These are phyloP conservation scores for Ardeotis arabs DNA, from an alignment of 2,113 vertebrate genomes.

Conservation along the genomic window DNA sequence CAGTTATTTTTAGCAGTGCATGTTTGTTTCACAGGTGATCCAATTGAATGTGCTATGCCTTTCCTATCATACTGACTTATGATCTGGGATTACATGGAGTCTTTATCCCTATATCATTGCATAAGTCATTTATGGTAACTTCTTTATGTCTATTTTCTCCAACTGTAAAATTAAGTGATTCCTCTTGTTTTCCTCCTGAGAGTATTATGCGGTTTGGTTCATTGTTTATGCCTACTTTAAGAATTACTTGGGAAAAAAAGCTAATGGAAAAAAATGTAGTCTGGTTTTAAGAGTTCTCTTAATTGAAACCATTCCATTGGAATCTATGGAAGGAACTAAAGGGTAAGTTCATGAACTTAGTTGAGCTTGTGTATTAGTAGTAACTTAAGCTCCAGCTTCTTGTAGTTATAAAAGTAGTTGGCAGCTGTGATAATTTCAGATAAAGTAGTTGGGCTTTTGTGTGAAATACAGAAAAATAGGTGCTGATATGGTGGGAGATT, in stretches of 20 bases:
- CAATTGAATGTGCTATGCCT: background rate
- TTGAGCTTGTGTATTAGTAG: conserved; percentile 13
- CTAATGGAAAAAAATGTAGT: background rate
- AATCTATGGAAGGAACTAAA: background rate
- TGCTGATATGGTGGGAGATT: background rate
- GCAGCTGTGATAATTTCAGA: conserved; percentile 12
- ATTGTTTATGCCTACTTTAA: background rate
- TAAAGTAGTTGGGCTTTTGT: conserved; percentile 7
- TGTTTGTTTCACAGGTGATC: background rate
- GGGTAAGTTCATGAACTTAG: conserved; percentile 29
- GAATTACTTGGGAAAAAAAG: background rate
- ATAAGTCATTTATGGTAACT: background rate
- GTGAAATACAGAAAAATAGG: conserved; percentile 2
- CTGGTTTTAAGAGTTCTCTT: background rate
- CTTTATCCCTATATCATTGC: background rate
- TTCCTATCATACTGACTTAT: background rate
- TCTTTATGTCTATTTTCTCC: background rate
- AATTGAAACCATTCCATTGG: conserved; percentile 44
- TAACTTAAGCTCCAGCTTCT: conserved; percentile 22
- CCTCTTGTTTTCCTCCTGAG: background rate
- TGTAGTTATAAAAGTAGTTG: conserved; percentile 28
- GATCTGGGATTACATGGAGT: background rate
- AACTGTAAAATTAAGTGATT: background rate
- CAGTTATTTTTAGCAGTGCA: background rate
- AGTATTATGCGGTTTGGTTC: background rate